Percentiles rank a stretch among this genome's conserved stretches.
Conservation (phyloP, 2,113 vertebrate species). For the Phoenicopterus ruber region DNA sequence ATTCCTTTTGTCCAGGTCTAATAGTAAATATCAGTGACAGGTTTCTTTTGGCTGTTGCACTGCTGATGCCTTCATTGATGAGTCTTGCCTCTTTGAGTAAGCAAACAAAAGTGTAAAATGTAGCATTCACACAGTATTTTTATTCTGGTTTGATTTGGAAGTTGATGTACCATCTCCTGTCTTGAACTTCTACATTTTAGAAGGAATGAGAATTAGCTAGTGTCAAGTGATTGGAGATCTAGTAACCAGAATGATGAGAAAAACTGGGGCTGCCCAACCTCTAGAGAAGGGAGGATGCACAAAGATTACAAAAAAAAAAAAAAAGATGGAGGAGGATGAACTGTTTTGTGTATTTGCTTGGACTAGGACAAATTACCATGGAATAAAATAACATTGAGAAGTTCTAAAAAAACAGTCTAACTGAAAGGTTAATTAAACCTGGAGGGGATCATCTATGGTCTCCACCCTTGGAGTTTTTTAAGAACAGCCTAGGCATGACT, state of each 20-base stretch:
- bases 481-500: not conserved
- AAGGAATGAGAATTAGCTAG: not conserved
- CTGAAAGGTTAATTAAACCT: not conserved
- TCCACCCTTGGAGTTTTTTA: not conserved
- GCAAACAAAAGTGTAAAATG: not conserved
- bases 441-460: not conserved
- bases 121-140: not conserved
- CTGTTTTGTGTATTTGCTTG: not conserved
- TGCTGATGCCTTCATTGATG: not conserved
- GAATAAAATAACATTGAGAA: not conserved
- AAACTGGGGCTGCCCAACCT: not conserved
- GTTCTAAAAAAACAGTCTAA: not conserved
- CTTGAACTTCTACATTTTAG: not conserved
- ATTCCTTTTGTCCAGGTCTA: not conserved
- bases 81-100: not conserved
- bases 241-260: not conserved
- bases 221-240: not conserved
- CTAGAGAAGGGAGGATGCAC: not conserved
- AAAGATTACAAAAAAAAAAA: not conserved
- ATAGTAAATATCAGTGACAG: not conserved
- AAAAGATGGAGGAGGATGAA: fast-evolving
- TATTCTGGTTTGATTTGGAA: not conserved
- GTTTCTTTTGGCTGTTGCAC: not conserved
- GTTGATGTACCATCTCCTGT: not conserved
- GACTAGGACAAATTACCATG: not conserved